Base-by-base conservation (phyloP, 2,888 invertebrate species). In the Ypsolopha scabrella region DNA sequence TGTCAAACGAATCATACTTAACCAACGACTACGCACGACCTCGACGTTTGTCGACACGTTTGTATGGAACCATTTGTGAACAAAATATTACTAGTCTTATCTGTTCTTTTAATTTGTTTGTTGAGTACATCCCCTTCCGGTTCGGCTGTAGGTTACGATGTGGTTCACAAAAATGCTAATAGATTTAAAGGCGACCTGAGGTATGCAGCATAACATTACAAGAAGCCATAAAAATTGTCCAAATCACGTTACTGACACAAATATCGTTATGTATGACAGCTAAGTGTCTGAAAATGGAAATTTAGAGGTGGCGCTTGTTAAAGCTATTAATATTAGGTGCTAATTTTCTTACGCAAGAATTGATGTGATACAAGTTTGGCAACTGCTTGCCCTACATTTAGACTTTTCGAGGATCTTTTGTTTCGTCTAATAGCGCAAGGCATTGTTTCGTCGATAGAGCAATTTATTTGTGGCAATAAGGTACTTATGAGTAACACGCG, bases 391-490 rank as follows among this genome's bases (percentile, higher is more conserved):
- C 37, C 47, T 37, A 47, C 47, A 47, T 47, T 37, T 9, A 36
- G 14, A 47, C 37, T 11, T 13, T 43, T 14, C 47, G 49, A 9
- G 43, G 43, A 43, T 41, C 39, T 47, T 47, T 47, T 51, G 47
- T 47, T 44, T 46, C 56, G 57, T 57, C 64, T 67, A 67, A 65
- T 67, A 57, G 64, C 57, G 56, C 61, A 59, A 61, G 63, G 63
- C 60, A 62, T 76, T 77, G 76, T 76, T 72, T 76, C 63, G 66
- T 58, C 61, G 60, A 61, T 47, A 54, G 45, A 64, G 58, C 67
- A 71, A 70, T 75, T 70, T 70, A 62, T 69, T 66, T 68, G 72
- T 66, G 61, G 70, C 71, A 70, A 24, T 24, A 70, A 43, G 24
- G 37, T 64, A 59, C 59, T 11, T 14, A 64, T 24, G 24, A 63